Evolutionary conservation across 2,113 vertebrate genomes (phyloP).

Genomic region (Nipponia nippon): DNA sequence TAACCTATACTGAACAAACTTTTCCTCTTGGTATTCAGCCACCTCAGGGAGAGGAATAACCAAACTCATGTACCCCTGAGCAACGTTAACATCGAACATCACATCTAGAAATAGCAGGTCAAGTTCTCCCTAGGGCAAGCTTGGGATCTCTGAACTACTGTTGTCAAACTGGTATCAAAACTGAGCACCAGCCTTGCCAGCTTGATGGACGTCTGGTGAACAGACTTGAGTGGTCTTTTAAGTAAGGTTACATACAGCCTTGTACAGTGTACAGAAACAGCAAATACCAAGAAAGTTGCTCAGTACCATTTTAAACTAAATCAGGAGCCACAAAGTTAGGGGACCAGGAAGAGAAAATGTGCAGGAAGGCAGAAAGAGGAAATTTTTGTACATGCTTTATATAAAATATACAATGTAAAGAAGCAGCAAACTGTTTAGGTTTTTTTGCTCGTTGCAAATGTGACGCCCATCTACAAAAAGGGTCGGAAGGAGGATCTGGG

Average conservation of each 20-base stretch:
- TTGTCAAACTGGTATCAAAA: neutral
- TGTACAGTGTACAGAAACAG: neutral
- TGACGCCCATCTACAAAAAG: too few relatives aligned
- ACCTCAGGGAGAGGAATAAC: neutral
- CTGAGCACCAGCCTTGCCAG: accelerated
- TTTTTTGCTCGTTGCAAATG: too few relatives aligned
- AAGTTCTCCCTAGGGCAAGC: neutral
- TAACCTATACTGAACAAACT: neutral
- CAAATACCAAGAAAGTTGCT: neutral
- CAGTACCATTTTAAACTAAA: neutral
- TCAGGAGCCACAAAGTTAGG: neutral
- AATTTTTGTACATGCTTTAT: neutral
- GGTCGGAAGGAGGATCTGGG: too few relatives aligned
- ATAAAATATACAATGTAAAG: accelerated
- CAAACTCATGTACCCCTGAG: neutral
- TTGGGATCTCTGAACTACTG: neutral
- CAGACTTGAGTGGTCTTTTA: neutral
- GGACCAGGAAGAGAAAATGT: neutral
- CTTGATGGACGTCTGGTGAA: neutral
- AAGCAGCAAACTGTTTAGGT: neutral
- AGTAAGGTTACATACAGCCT: neutral
- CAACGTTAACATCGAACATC: accelerated
- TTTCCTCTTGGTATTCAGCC: neutral
- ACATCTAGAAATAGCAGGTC: neutral
- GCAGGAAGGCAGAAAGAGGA: accelerated